Conservation (phyloP, 2,797 vertebrate species). For the Mycteria americana region DNA sequence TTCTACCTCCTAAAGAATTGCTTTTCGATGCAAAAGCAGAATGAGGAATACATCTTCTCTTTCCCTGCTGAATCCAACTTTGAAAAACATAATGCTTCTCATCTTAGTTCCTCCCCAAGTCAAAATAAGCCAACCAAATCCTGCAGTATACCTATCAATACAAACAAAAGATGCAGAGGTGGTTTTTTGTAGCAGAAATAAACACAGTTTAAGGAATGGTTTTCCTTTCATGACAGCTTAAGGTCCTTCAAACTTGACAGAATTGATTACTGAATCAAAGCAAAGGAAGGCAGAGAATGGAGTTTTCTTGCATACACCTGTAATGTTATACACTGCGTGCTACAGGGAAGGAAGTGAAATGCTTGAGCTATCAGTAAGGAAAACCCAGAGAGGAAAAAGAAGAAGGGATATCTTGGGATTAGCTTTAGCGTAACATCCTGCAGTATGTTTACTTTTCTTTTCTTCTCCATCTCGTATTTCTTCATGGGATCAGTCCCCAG, state of each 20-base stretch:
- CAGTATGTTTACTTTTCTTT: constrained; percentile 27
- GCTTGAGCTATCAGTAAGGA: background rate
- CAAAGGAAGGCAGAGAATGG: constrained; percentile 8
- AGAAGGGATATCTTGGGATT: constrained; percentile 18
- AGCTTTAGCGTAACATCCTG: background rate
- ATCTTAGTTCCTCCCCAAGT: constrained; percentile 11
- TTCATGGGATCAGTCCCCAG: constrained; percentile 48
- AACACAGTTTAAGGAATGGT: constrained; percentile 22
- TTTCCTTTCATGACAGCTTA: constrained; percentile 42
- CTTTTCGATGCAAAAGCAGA: constrained; percentile 26
- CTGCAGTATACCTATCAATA: constrained; percentile 27
- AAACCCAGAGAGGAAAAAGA: constrained; percentile 7
- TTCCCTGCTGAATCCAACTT: constrained; percentile 33
- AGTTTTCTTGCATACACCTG: background rate
- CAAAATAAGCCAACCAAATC: constrained; percentile 48
- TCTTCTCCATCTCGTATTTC: constrained; percentile 29
- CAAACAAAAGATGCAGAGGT: constrained; percentile 14
- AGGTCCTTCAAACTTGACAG: constrained; percentile 51
- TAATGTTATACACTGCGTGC: background rate
- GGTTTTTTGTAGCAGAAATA: background rate
- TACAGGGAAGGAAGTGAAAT: background rate
- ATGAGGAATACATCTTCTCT: constrained; percentile 2
- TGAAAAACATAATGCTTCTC: constrained; percentile 17
- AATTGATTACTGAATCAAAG: constrained; percentile 50
- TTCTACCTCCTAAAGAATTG: constrained; percentile 14